Evolutionary conservation across 2,888 invertebrate species (phyloP).

Genomic region (Thymelicus sylvestris): DNA sequence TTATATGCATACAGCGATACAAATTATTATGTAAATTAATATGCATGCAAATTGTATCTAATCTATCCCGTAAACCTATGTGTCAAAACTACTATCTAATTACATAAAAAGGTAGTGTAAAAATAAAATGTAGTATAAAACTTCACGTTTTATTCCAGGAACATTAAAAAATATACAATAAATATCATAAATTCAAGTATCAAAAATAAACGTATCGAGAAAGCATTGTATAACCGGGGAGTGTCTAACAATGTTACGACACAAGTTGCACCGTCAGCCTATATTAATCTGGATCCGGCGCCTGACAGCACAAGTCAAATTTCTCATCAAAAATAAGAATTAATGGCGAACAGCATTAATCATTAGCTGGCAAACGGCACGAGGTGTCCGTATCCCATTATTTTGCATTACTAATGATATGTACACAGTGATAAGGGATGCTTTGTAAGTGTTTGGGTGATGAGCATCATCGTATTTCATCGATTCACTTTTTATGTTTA

Average conservation of each 20-base stretch:
- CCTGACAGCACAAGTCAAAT: slow-evolving; percentile 83
- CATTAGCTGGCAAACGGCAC: slow-evolving; percentile 82
- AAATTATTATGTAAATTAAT: slow-evolving; percentile 5
- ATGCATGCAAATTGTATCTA: neutral
- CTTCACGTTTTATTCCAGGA: too few species aligned
- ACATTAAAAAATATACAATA: neutral
- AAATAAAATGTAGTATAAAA: too few species aligned
- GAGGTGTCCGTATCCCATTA: slow-evolving; percentile 84
- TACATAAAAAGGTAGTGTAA: too few species aligned
- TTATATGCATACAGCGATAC: neutral
- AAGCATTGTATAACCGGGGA: slow-evolving; percentile 46
- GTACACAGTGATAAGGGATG: slow-evolving; percentile 78
- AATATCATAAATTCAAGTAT: slow-evolving; percentile 11
- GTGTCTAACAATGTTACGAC: slow-evolving; percentile 63
- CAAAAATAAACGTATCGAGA: slow-evolving; percentile 39
- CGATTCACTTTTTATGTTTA: slow-evolving; percentile 25
- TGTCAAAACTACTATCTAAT: too few species aligned
- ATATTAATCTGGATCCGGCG: slow-evolving; percentile 83
- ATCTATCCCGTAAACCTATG: neutral
- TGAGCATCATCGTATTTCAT: slow-evolving; percentile 57
- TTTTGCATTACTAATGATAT: slow-evolving; percentile 85
- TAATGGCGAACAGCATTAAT: slow-evolving; percentile 83
- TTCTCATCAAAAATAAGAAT: slow-evolving; percentile 85
- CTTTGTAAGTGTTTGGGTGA: slow-evolving; percentile 63
- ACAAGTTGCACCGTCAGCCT: slow-evolving; percentile 81